These are phyloP conservation scores for Nesometra sesokonis DNA, from an alignment of 35 echinoderm and acorn worm species.

Conservation along the genomic window DNA sequence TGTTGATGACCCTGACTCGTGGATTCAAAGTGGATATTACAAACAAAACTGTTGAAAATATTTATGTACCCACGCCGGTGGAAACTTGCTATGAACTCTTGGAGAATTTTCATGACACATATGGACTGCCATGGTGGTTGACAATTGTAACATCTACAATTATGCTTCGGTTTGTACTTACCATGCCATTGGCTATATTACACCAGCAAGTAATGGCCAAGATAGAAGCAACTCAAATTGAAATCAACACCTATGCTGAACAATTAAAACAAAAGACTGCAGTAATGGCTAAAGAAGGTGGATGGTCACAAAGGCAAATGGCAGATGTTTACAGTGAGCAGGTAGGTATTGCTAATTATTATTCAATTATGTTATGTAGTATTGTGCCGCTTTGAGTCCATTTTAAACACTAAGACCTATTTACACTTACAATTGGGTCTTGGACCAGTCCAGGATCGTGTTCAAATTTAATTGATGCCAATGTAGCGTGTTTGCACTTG, in stretches of 20 bases:
- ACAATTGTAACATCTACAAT: slow-evolving; percentile 55
- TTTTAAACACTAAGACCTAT: no score
- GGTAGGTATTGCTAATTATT: slow-evolving; percentile 8
- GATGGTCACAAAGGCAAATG: slow-evolving; percentile 65
- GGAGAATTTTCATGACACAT: slow-evolving; percentile 53
- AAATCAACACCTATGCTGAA: slow-evolving; percentile 79
- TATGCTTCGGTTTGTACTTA: slow-evolving; percentile 25
- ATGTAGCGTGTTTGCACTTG: no score
- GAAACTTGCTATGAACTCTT: slow-evolving; percentile 72
- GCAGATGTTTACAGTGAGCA: slow-evolving; percentile 29
- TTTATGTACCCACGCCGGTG: slow-evolving; percentile 60
- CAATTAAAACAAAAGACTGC: slow-evolving; percentile 60
- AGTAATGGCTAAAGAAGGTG: slow-evolving; percentile 46
- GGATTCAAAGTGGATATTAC: not conserved
- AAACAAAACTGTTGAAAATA: not conserved
- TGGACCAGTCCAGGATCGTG: no score
- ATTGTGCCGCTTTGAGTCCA: no score
- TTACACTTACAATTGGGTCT: no score
- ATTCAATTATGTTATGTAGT: no score
- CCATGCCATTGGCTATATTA: slow-evolving; percentile 54
- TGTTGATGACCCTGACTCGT: not conserved
- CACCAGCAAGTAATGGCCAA: slow-evolving; percentile 60
- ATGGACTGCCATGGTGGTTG: slow-evolving; percentile 73
- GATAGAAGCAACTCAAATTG: slow-evolving; percentile 65
- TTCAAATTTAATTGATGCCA: no score